Evolutionary conservation across 2,888 invertebrate genomes (phyloP).

Genomic region (Dascillus cervinus): DNA sequence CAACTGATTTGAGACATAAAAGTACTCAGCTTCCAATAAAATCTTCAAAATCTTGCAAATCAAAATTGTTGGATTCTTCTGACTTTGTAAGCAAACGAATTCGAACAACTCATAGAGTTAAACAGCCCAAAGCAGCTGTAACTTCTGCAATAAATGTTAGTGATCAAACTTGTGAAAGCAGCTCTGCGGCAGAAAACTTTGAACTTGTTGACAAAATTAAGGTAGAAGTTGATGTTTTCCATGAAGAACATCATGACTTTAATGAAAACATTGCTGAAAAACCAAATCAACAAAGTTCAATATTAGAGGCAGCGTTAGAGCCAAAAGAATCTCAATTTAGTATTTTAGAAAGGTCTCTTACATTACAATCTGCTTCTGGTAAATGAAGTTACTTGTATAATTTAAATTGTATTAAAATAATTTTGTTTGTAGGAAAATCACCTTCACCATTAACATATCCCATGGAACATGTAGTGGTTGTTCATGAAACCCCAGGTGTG

Average conservation of each 20-base stretch:
- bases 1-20: background rate
- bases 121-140: background rate
- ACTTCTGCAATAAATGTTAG: background rate
- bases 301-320: conserved; percentile 38
- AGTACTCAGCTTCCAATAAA: background rate
- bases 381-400: too few relatives aligned
- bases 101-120: conserved; percentile 1
- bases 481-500: too few relatives aligned
- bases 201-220: conserved; percentile 27
- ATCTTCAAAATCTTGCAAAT: conserved; percentile 2
- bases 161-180: background rate
- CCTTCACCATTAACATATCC: conserved; percentile 23
- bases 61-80: too few relatives aligned
- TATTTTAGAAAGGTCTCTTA: conserved; percentile 38
- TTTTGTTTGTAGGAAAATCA: conserved; percentile 25
- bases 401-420: too few relatives aligned
- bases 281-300: conserved; percentile 29
- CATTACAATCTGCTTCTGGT: conserved; percentile 20
- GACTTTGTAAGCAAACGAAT: too few relatives aligned
- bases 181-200: conserved; percentile 12
- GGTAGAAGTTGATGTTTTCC: conserved; percentile 10
- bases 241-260: conserved; percentile 20
- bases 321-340: conserved; percentile 32
- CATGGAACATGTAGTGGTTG: conserved; percentile 22
- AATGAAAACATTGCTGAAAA: conserved; percentile 27